A percentile compares a stretch with the other conserved stretches of the same genome.
Evolutionary conservation across 1,140 invertebrate genomes (phyloP).

Genomic region (Tetragnatha versicolor): DNA sequence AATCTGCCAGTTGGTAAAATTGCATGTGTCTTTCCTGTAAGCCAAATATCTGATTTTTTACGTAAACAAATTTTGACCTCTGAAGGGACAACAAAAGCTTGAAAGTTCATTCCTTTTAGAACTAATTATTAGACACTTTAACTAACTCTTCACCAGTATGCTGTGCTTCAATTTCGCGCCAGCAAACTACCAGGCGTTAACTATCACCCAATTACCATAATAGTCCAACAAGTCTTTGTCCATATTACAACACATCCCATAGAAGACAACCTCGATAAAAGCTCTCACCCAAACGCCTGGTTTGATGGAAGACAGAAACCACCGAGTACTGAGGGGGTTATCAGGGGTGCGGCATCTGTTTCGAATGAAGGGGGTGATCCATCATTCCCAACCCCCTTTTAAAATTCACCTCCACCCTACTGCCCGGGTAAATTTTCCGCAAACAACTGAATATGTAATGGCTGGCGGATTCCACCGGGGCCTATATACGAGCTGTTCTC

Average conservation of each 20-base stretch:
- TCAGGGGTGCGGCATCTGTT: constrained; percentile 49
- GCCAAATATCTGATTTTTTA: no score
- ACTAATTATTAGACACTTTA: no score
- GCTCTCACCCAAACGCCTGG: no score
- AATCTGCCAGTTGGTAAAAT: no score
- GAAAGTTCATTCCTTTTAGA: no score
- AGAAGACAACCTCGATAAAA: no score
- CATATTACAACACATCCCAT: no score
- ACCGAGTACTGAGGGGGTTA: constrained; percentile 26
- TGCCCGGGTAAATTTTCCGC: constrained; percentile 28
- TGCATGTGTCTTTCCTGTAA: no score
- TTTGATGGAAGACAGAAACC: constrained; percentile 8
- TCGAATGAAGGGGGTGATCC: constrained; percentile 19
- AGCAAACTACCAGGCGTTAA: background rate
- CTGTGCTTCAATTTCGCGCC: background rate
- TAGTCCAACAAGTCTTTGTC: background rate
- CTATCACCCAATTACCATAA: background rate
- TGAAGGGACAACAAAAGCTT: no score
- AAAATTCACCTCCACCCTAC: background rate
- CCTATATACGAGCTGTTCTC: no score
- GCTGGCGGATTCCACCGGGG: background rate
- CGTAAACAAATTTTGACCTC: no score
- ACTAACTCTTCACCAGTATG: no score
- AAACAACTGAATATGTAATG: constrained; percentile 49
- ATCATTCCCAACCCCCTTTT: constrained; percentile 25